phyloP scores from a whole-genome alignment of 2,113 vertebrate genomes.

The Zosterops borbonicus region DNA sequence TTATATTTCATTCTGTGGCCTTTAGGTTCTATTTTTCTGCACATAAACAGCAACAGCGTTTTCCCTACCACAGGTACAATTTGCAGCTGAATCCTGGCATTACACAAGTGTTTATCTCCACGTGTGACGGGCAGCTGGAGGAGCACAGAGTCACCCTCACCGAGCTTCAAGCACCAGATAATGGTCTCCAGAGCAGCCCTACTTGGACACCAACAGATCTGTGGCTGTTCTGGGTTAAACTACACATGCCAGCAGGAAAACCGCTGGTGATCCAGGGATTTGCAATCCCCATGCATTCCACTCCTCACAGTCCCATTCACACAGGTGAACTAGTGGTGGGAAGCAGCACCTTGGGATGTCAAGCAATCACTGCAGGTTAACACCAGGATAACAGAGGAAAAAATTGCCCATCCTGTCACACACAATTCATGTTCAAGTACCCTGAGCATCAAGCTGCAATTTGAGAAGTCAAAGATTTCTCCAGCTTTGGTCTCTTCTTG shows the following conservation, averaged over 20 bases:
- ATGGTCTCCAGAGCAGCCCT: background rate
- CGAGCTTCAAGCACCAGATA: background rate
- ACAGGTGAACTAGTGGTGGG: fast-evolving
- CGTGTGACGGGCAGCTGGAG: background rate
- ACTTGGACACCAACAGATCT: background rate
- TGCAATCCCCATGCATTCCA: background rate
- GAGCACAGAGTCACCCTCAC: background rate
- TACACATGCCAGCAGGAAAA: background rate
- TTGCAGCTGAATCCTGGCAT: background rate
- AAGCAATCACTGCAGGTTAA: background rate
- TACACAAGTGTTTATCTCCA: background rate
- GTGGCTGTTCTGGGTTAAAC: background rate
- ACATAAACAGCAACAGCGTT: slow-evolving; percentile 22
- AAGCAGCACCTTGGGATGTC: background rate
- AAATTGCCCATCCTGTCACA: background rate
- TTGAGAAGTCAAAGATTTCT: background rate
- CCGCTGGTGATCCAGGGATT: background rate
- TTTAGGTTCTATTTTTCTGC: slow-evolving; percentile 31
- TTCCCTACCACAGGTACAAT: background rate
- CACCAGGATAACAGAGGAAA: background rate
- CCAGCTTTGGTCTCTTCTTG: background rate
- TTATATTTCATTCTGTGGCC: slow-evolving; percentile 61
- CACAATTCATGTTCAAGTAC: background rate
- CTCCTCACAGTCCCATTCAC: background rate
- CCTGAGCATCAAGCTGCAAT: background rate